These are phyloP conservation scores for Melanaphis sacchari DNA, from an alignment of 1,140 invertebrate species.

Conservation along the genomic window DNA sequence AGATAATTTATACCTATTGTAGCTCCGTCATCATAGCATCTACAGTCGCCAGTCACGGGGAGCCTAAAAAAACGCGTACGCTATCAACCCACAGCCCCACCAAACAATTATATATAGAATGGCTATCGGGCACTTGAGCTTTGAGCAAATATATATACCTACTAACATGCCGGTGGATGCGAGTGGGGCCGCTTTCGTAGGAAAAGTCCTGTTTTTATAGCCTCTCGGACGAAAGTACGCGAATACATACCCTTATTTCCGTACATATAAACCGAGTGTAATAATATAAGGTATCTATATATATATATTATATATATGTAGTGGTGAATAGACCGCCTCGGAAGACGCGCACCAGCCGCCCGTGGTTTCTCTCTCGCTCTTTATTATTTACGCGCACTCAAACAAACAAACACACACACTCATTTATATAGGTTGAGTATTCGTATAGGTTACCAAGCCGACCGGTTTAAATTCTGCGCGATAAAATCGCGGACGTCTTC, in stretches of 20 bases:
- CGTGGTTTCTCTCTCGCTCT: constrained; percentile 38
- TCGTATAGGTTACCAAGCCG: constrained; percentile 25
- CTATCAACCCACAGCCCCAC: background rate
- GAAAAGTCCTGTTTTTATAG: constrained; percentile 38
- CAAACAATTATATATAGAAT: background rate
- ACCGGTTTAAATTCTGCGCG: constrained; percentile 53
- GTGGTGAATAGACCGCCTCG: background rate
- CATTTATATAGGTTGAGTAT: background rate
- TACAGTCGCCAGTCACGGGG: background rate
- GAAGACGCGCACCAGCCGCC: background rate
- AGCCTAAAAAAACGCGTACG: background rate
- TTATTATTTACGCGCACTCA: constrained; percentile 9
- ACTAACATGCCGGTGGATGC: no score
- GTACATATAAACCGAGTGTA: background rate
- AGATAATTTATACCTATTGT: background rate
- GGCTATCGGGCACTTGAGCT: background rate
- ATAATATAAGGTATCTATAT: background rate
- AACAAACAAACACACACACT: background rate
- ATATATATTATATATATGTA: background rate
- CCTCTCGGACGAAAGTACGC: background rate
- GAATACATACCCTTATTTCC: background rate
- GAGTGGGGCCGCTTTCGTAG: background rate
- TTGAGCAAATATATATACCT: background rate
- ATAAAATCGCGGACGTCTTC: constrained; percentile 58
- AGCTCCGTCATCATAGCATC: background rate